A percentile compares a stretch with the other conserved stretches of the same genome.
These are phyloP conservation scores for Nipponacmea schrenckii DNA, from an alignment of 2,888 invertebrate genomes.

Conservation along the genomic window DNA sequence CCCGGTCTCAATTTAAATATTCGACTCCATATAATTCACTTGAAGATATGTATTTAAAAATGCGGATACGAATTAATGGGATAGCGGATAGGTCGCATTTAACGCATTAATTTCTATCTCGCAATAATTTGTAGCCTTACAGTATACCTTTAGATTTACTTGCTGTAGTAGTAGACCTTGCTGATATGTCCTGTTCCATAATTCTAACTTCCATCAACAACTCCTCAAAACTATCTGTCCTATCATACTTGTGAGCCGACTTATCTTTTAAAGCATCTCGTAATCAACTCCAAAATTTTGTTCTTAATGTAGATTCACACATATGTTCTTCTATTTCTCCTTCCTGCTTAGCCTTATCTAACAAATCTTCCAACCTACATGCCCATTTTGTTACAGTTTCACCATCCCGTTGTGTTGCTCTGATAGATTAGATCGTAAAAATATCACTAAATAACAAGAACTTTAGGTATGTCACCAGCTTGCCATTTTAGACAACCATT, in stretches of 20 bases:
- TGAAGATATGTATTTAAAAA: no score
- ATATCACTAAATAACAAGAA: no score
- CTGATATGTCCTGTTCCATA: background rate
- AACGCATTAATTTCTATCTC: no score
- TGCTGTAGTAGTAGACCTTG: background rate
- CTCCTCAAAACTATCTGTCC: background rate
- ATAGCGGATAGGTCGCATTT: no score
- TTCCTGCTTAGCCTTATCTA: background rate
- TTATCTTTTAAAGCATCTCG: background rate
- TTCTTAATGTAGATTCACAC: background rate
- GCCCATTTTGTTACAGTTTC: background rate
- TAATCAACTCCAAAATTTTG: background rate
- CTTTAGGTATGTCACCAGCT: no score
- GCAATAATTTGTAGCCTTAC: no score
- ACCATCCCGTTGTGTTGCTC: background rate
- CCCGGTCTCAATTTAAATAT: no score
- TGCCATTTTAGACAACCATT: no score
- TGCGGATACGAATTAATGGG: no score
- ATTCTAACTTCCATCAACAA: background rate
- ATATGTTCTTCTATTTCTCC: background rate
- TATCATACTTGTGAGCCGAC: background rate
- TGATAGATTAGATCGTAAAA: no score
- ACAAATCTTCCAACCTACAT: background rate
- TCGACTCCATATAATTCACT: no score
- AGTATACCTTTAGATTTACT: background rate